phyloP scores from a whole-genome alignment of 2,113 vertebrate species.

The Podilymbus podiceps region DNA sequence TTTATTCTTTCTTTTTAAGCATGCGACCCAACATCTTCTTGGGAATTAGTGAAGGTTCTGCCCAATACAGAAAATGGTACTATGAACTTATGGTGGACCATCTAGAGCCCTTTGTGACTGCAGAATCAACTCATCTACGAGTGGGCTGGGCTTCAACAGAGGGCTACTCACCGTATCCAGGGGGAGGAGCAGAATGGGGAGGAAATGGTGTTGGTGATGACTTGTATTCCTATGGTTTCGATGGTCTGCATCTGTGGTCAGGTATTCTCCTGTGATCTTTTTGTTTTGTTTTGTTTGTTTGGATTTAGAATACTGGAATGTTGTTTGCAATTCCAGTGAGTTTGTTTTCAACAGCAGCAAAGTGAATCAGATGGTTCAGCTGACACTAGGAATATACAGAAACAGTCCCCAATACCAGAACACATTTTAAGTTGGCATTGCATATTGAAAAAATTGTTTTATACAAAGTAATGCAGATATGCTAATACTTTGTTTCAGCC shows the following conservation, averaged over 20 bases:
- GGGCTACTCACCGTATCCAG: conserved; percentile 89
- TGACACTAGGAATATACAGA: not conserved
- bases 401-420: not conserved
- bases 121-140: conserved; percentile 90
- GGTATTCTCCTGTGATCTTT: conserved; percentile 65
- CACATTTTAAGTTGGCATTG: not conserved
- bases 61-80: conserved; percentile 97
- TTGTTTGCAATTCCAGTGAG: not conserved
- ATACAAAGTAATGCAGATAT: not conserved
- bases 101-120: conserved; percentile 87
- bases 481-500: not conserved
- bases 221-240: conserved; percentile 92
- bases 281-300: not conserved
- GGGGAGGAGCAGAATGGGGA: conserved; percentile 92
- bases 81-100: conserved; percentile 94
- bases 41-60: conserved; percentile 92
- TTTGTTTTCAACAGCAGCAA: not conserved
- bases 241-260: conserved; percentile 95
- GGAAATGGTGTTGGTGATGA: conserved; percentile 94
- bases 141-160: conserved; percentile 95
- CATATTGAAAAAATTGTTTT: not conserved
- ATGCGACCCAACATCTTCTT: conserved; percentile 95
- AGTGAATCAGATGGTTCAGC: not conserved
- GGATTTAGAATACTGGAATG: not conserved
- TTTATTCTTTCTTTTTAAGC: conserved; percentile 67